phyloP scores from a whole-genome alignment of 2,888 invertebrate genomes.

The Eutolmus rufibarbis region DNA sequence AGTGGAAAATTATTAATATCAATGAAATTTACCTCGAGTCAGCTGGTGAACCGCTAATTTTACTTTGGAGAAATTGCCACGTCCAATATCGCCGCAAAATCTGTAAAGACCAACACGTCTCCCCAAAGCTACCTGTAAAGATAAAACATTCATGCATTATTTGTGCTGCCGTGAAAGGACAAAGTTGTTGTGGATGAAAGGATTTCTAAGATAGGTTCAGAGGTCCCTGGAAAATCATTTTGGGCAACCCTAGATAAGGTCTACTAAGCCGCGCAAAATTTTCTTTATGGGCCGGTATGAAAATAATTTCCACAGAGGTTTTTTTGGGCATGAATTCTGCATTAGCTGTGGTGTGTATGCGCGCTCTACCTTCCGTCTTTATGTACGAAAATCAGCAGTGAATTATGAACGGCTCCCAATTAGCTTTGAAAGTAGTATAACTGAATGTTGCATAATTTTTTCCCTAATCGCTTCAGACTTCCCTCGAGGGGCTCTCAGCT shows the following conservation, averaged over 20 bases:
- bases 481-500: background rate
- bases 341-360: background rate
- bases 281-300: background rate
- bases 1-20: background rate
- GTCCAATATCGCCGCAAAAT: conserved; percentile 76
- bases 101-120: conserved; percentile 78
- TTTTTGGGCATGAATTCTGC: background rate
- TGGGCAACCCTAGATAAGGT: background rate
- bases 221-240: conserved; percentile 13
- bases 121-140: conserved; percentile 69
- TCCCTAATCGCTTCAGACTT: background rate
- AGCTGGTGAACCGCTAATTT: conserved; percentile 77
- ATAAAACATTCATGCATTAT: conserved; percentile 30
- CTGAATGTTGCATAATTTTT: conserved; percentile 22
- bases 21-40: conserved; percentile 68
- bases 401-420: conserved; percentile 20
- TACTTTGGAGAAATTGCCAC: conserved; percentile 82
- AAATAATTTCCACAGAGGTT: background rate
- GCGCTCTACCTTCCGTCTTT: background rate
- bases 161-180: background rate
- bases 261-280: background rate
- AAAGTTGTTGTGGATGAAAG: background rate
- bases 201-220: background rate
- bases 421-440: background rate
- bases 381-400: background rate